phyloP scores from a whole-genome alignment of 2,888 invertebrate species.

The Folsomia manolachei region DNA sequence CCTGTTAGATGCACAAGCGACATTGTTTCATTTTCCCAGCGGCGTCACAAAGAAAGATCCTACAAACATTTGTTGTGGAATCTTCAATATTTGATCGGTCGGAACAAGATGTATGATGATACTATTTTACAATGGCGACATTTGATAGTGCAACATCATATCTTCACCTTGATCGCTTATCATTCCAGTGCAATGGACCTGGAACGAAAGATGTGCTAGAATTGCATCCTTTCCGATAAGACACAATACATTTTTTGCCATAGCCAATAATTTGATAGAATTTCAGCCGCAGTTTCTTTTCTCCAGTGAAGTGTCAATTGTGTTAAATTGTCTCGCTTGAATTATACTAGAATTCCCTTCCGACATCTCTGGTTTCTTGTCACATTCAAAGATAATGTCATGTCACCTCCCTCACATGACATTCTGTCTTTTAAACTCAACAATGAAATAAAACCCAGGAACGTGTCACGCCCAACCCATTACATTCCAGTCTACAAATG shows the following conservation, averaged over 20 bases:
- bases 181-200: no score
- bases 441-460: not conserved
- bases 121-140: no score
- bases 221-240: not conserved
- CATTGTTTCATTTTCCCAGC: not conserved
- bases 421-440: no score
- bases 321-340: not conserved
- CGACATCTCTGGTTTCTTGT: not conserved
- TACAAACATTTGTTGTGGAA: no score
- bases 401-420: not conserved
- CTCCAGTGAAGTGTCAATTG: not conserved
- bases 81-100: no score
- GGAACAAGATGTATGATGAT: no score
- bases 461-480: not conserved
- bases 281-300: not conserved
- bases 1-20: no score
- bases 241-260: not conserved
- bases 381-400: not conserved
- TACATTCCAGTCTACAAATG: not conserved
- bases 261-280: no score
- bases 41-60: no score
- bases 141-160: no score
- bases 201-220: no score
- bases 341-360: not conserved
- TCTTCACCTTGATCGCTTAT: no score